Evolutionary conservation across 2,797 vertebrate genomes (phyloP).

Genomic region (Monodelphis domestica): DNA sequence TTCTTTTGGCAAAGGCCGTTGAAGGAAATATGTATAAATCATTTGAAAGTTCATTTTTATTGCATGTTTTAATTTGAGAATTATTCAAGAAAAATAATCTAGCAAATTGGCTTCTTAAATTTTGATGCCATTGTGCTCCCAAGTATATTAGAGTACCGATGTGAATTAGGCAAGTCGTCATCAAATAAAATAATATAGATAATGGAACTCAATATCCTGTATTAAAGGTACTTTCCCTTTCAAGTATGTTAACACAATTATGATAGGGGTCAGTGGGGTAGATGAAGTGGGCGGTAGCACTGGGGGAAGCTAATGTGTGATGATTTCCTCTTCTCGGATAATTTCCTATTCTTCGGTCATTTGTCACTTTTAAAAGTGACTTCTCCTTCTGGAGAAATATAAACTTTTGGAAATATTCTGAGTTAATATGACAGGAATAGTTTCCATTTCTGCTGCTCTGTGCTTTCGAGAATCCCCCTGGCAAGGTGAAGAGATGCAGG

Average conservation of each 20-base stretch:
- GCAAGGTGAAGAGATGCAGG: conserved; percentile 57
- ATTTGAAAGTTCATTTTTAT: conserved; percentile 54
- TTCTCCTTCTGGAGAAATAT: not conserved
- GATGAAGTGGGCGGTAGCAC: not conserved
- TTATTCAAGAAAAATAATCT: conserved; percentile 40
- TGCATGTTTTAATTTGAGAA: conserved; percentile 53
- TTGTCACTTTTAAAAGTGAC: conserved; percentile 58
- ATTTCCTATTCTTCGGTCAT: conserved; percentile 61
- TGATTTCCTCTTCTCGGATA: conserved; percentile 41
- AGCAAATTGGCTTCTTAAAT: conserved; percentile 32
- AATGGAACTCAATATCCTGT: conserved; percentile 25
- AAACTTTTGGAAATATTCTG: not conserved
- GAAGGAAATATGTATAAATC: conserved; percentile 26
- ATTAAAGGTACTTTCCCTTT: conserved; percentile 23
- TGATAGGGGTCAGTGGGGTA: conserved; percentile 6
- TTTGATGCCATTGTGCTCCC: conserved; percentile 39
- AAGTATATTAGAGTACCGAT: conserved; percentile 24
- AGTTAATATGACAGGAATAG: not conserved
- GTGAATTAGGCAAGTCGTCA: conserved; percentile 31
- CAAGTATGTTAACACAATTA: not conserved
- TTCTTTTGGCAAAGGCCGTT: conserved; percentile 52
- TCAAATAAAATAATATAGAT: conserved; percentile 57
- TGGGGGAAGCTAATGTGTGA: conserved; percentile 20
- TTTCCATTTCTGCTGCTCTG: conserved; percentile 24
- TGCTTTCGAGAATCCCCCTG: conserved; percentile 51